Conservation (phyloP, 2,888 invertebrate species). For the Allygus modestus region DNA sequence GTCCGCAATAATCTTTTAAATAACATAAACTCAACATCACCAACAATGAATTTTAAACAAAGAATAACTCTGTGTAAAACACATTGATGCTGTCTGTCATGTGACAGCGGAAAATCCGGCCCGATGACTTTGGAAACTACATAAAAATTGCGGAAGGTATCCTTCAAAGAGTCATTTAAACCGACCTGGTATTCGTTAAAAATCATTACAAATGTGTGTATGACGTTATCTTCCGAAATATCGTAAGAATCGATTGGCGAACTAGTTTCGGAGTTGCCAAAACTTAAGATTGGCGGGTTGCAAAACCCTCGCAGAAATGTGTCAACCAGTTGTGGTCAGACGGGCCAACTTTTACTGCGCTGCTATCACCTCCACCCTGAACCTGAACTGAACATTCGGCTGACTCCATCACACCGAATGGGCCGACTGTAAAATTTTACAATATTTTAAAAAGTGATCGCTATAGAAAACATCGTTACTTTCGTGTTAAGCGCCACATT, state of each 20-base stretch:
- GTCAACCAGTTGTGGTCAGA: constrained; percentile 28
- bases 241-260: constrained; percentile 34
- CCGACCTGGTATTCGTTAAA: constrained; percentile 10
- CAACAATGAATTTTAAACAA: too few relatives aligned
- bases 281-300: constrained; percentile 29
- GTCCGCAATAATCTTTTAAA: too few relatives aligned
- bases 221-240: background rate
- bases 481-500: too few relatives aligned
- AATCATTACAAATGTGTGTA: background rate
- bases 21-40: too few relatives aligned
- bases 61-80: too few relatives aligned
- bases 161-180: background rate
- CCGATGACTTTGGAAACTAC: too few relatives aligned
- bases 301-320: constrained; percentile 17
- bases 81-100: too few relatives aligned
- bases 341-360: constrained; percentile 12
- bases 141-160: too few relatives aligned
- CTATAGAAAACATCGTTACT: too few relatives aligned
- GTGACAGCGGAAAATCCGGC: too few relatives aligned
- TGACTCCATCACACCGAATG: background rate
- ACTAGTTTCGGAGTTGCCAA: constrained; percentile 36
- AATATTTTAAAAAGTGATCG: too few relatives aligned
- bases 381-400: background rate
- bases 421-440: too few relatives aligned
- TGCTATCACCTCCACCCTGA: background rate